These are phyloP conservation scores for Corynorhinus townsendii DNA, from an alignment of 2,113 vertebrate species.

Conservation along the genomic window DNA sequence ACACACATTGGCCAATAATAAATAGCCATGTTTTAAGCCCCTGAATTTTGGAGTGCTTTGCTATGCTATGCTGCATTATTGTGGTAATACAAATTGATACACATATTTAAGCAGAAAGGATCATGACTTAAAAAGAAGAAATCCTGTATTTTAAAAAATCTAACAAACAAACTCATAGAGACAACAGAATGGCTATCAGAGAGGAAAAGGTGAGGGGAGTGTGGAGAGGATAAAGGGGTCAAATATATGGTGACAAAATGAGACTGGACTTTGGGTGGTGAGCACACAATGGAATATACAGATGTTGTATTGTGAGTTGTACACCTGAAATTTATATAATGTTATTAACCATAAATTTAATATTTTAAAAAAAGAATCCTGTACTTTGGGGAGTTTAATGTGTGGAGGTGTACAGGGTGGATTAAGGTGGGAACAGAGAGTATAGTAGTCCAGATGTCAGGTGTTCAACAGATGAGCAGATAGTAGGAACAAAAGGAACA, in stretches of 20 bases:
- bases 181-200: neutral
- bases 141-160: neutral
- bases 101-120: neutral
- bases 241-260: neutral
- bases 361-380: neutral
- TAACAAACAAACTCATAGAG: neutral
- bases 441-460: neutral
- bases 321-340: neutral
- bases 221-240: neutral
- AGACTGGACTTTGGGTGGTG: neutral
- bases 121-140: neutral
- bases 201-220: too few relatives aligned
- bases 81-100: neutral
- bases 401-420: neutral
- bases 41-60: neutral
- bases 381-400: neutral
- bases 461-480: neutral
- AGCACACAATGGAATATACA: neutral
- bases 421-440: neutral
- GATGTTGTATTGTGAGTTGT: neutral
- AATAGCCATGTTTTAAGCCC: neutral
- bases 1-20: neutral
- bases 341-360: neutral
- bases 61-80: neutral
- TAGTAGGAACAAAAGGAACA: neutral